Percentiles rank a stretch among this genome's conserved stretches.
Conservation (phyloP, 2,113 vertebrate genomes). For the Amphilophus citrinellus region DNA sequence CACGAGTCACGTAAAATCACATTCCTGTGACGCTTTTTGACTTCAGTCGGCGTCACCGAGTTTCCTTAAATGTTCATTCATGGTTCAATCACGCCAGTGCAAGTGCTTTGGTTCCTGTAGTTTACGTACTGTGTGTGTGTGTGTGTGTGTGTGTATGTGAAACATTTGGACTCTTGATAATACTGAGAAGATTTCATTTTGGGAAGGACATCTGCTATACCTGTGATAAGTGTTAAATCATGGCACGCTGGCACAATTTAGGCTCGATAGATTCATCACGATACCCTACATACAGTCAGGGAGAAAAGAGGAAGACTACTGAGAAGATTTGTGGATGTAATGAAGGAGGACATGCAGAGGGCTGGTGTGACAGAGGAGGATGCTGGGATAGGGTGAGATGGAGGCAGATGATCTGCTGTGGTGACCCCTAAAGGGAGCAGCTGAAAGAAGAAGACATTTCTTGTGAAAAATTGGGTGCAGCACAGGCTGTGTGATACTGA, state of each 20-base stretch:
- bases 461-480: background rate
- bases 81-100: background rate
- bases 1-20: conserved; percentile 54
- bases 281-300: background rate
- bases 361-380: background rate
- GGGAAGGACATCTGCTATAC: background rate
- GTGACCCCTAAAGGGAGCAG: background rate
- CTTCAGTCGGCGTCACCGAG: background rate
- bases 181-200: background rate
- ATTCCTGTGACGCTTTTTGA: conserved; percentile 50
- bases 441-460: background rate
- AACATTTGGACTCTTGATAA: background rate
- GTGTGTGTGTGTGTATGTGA: background rate
- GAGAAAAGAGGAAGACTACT: background rate
- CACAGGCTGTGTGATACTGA: background rate
- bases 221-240: background rate
- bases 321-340: background rate
- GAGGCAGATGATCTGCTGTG: background rate
- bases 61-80: background rate
- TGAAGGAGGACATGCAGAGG: background rate
- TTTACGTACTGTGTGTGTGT: background rate
- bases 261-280: background rate
- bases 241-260: background rate
- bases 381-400: background rate
- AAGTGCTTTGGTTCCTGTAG: background rate